A percentile compares a stretch with the other conserved stretches of the same genome.
Evolutionary conservation across 2,888 invertebrate genomes (phyloP).

Genomic region (Neoascia interrupta): DNA sequence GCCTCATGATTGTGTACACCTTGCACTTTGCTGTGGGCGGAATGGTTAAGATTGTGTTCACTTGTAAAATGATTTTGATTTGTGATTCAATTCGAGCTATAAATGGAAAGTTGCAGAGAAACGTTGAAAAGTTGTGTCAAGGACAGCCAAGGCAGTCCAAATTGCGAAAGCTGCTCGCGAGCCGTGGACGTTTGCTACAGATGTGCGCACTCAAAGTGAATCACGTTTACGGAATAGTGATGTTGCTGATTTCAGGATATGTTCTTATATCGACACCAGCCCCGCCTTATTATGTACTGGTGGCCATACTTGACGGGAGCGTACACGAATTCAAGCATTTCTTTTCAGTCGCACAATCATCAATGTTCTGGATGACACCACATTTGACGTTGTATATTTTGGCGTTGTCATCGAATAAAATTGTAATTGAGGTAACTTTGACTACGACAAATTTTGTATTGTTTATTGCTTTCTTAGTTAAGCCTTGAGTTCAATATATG

Average conservation of each 20-base stretch:
- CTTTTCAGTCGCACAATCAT: neutral
- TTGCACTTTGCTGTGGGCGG: constrained; percentile 15
- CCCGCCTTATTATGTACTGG: constrained; percentile 72
- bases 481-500: too few relatives aligned
- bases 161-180: neutral
- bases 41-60: constrained; percentile 5
- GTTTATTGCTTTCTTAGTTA: too few relatives aligned
- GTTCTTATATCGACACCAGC: constrained; percentile 70
- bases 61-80: constrained; percentile 2
- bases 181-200: neutral
- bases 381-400: constrained; percentile 13
- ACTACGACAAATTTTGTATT: too few relatives aligned
- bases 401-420: constrained; percentile 20
- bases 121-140: neutral
- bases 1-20: neutral
- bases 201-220: constrained; percentile 56
- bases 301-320: constrained; percentile 39
- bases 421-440: constrained; percentile 28
- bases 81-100: constrained; percentile 4
- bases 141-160: neutral
- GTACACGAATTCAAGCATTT: neutral
- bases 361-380: constrained; percentile 16
- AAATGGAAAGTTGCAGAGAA: constrained; percentile 1
- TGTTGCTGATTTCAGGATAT: constrained; percentile 71
- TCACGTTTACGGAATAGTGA: constrained; percentile 70